Evolutionary conservation across 2,888 invertebrate genomes (phyloP), one percentile per base, ranked within the genome.

Genomic region (Parochlus steinenii): DNA sequence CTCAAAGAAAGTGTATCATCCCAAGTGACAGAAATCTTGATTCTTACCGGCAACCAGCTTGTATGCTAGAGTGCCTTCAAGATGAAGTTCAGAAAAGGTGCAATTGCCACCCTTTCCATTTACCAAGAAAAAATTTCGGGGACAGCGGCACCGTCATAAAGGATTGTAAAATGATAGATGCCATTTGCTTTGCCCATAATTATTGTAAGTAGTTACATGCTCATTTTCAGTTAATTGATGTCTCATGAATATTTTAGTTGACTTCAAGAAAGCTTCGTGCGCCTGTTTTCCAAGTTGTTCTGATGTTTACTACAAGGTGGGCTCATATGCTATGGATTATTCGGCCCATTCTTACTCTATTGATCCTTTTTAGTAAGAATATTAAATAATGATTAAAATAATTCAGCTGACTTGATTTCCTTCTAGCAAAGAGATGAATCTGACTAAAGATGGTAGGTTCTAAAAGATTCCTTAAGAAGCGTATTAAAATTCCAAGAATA

Each of bases 211-310:
- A 11, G 28, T 33, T 22, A 30, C 23, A 20, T 14, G 15, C 16
- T 20, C 14, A 28, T 10, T 8, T 29, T 17, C 17, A 6, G 20
- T 11, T 19, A 6, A 27, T 27, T 12, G 5, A 22, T 26, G 4
- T 11, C 3, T 24, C 19, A 25, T 24, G 24, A 33, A 25, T 12
- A 3, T 42, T 43, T 5, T 29, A 56, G 56, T 54, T 29, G 45
- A 45, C 20, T 55, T 58, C 20, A 55, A 54, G 39, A 54, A 48
- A 22, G 45, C 51, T 3, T 49, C 51, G 20, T 58, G 58, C 35
- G 50, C 50, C 26, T 58, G 58, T 32, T 42, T 56, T 12, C 58
- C 58, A 3, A 56, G 56, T 35, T 58, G 58, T 38, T 51, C 56
- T 40, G 58, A 58, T 41, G 54, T 58, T 3, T 54, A 56, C 4